phyloP scores from a whole-genome alignment of 2,113 vertebrate genomes.

The Alligator sinensis region DNA sequence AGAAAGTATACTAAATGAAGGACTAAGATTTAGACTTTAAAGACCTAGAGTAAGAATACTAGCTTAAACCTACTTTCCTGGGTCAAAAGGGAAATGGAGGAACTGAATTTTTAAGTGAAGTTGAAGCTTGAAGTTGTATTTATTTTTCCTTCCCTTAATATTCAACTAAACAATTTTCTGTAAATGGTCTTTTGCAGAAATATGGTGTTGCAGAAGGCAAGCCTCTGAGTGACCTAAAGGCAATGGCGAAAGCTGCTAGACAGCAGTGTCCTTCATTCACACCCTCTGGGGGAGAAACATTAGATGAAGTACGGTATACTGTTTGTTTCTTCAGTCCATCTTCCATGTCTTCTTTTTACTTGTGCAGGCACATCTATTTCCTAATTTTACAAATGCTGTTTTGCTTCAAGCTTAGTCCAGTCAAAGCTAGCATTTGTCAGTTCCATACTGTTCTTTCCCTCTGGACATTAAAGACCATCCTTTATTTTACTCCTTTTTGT shows the following conservation, averaged over 20 bases:
- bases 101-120: not conserved
- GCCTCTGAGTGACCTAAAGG: constrained; percentile 87
- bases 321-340: not conserved
- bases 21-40: not conserved
- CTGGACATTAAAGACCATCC: not conserved
- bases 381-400: not conserved
- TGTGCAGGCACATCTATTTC: not conserved
- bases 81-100: not conserved
- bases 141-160: too few relatives aligned
- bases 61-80: not conserved
- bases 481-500: not conserved
- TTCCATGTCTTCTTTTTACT: not conserved
- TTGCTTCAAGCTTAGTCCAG: not conserved
- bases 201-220: constrained; percentile 91
- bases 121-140: not conserved
- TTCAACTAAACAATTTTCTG: not conserved
- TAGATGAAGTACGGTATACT: constrained; percentile 86
- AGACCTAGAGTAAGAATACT: not conserved
- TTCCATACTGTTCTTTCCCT: not conserved
- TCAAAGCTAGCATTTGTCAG: not conserved
- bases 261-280: constrained; percentile 88
- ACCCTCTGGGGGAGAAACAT: constrained; percentile 92
- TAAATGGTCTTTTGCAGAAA: constrained; percentile 78
- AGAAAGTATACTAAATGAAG: not conserved
- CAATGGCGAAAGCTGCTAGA: constrained; percentile 91